phyloP scores from a whole-genome alignment of 2,888 invertebrate genomes.

The Parnassius orleans region DNA sequence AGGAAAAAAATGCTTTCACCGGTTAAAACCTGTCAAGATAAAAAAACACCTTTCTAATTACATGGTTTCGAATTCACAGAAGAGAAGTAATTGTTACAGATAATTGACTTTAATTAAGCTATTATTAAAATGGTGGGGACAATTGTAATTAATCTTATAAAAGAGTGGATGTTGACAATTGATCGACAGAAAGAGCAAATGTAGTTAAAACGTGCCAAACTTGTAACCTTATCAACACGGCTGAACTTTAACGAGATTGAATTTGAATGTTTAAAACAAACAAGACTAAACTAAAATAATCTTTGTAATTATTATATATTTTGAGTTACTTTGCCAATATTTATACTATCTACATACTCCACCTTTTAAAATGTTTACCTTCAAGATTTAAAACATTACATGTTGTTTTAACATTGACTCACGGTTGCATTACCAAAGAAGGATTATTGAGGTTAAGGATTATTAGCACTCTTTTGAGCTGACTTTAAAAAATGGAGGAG shows the following conservation, averaged over 20 bases:
- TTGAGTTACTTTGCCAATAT: constrained; percentile 7
- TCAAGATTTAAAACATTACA: constrained; percentile 28
- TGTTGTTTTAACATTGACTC: constrained; percentile 58
- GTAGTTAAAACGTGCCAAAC: constrained; percentile 18
- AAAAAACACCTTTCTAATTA: too few relatives aligned
- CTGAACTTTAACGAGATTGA: constrained; percentile 13
- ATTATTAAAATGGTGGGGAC: not conserved
- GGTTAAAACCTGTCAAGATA: too few relatives aligned
- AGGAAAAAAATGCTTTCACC: too few relatives aligned
- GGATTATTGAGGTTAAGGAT: constrained; percentile 61
- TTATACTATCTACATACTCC: constrained; percentile 1
- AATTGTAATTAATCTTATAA: constrained; percentile 7
- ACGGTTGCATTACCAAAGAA: constrained; percentile 53
- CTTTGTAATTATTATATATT: not conserved
- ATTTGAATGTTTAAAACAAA: not conserved
- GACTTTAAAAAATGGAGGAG: too few relatives aligned
- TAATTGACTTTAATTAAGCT: not conserved
- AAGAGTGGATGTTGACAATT: constrained; percentile 17
- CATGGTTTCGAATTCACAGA: too few relatives aligned
- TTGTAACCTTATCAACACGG: constrained; percentile 14
- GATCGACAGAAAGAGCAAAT: constrained; percentile 23
- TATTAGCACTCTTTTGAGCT: constrained; percentile 20
- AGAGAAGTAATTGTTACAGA: not conserved
- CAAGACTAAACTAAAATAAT: too few relatives aligned
- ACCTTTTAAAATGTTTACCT: constrained; percentile 16